Conservation (phyloP, 2,797 vertebrate species). For the Anniella stebbinsi region DNA sequence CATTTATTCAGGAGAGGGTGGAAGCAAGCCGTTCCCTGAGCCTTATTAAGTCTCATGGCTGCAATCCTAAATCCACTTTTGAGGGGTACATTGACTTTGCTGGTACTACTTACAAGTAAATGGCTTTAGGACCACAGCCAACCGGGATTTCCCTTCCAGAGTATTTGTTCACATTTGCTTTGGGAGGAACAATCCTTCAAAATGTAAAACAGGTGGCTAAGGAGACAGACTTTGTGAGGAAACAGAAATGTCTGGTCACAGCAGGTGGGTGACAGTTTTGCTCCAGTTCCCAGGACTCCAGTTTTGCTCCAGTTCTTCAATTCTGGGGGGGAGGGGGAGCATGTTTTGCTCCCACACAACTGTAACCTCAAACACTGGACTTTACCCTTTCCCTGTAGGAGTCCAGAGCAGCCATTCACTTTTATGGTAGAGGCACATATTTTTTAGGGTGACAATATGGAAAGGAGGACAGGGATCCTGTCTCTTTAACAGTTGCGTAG, state of each 20-base stretch:
- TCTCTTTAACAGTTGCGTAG: no score
- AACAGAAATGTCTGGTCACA: not conserved
- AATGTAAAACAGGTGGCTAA: slow-evolving; percentile 28
- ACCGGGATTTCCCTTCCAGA: slow-evolving; percentile 44
- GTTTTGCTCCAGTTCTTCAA: not conserved
- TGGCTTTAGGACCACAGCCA: slow-evolving; percentile 22
- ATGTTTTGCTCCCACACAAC: not conserved
- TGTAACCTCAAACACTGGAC: not conserved
- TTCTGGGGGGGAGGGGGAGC: not conserved
- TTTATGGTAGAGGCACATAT: not conserved
- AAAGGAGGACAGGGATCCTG: no score
- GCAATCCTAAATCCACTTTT: slow-evolving; percentile 28
- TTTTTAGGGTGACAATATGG: no score
- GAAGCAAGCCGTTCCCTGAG: slow-evolving; percentile 45
- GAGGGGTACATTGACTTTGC: not conserved
- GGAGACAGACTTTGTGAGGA: not conserved
- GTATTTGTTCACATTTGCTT: slow-evolving; percentile 46
- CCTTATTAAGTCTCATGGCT: slow-evolving; percentile 40
- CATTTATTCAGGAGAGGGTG: slow-evolving; percentile 48
- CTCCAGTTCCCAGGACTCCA: not conserved
- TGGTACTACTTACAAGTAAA: slow-evolving; percentile 14
- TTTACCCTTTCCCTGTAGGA: not conserved
- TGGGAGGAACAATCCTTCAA: slow-evolving; percentile 37
- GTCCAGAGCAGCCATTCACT: not conserved
- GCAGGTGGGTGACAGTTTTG: not conserved